Base-by-base conservation (phyloP, 2,113 vertebrate species). In the Elephas maximus region DNA sequence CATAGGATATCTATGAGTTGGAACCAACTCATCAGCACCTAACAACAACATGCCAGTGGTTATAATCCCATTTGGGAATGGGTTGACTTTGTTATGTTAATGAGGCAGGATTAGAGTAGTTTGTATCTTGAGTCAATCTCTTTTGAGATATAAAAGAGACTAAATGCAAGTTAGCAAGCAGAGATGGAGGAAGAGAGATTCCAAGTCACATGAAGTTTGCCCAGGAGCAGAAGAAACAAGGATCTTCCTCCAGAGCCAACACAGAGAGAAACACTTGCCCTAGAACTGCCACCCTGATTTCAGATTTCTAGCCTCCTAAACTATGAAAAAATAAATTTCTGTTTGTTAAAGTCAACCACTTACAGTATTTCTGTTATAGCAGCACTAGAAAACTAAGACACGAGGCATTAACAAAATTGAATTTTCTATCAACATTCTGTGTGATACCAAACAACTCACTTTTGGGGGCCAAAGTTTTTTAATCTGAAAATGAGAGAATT, bases 401-500 rank as follows among this genome's bases (percentile, higher is more conserved):
- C 33, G 17, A 73, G n/a, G 21, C n/a, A 37, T 93, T 79, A 94
- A 96, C 33, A 79, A 17, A 95, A 89, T n/a, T 78, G 28, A 4
- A 17, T 83, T 92, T 95, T 86, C 23, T 51, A 21, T 57, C 82
- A 85, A 48, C 9, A 76, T n/a, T 91, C 41, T 84, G 11, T 73
- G 60, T 65, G 33, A 87, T 83, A n/a, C 12, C 65, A 51, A 88
- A 45, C 53, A 88, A 86, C 24, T 78, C n/a, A 41, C 7, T 79
- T 88, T 73, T 41, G 8, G 41, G 65, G 21, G 84, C 12, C 67
- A 74, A 78, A 33, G 12, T 44, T 45, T 93, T 87, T 37, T 48
- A 91, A 65, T 87, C 20, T 96, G 80, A 86, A 92, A 91, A 79
- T 33, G 26, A 86, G 65, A 37, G 60, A 91, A 45, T 79, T 44